Evolutionary conservation across 2,113 vertebrate genomes (phyloP), one percentile per base, ranked within the genome.

Genomic region (Neogobius melanostomus): DNA sequence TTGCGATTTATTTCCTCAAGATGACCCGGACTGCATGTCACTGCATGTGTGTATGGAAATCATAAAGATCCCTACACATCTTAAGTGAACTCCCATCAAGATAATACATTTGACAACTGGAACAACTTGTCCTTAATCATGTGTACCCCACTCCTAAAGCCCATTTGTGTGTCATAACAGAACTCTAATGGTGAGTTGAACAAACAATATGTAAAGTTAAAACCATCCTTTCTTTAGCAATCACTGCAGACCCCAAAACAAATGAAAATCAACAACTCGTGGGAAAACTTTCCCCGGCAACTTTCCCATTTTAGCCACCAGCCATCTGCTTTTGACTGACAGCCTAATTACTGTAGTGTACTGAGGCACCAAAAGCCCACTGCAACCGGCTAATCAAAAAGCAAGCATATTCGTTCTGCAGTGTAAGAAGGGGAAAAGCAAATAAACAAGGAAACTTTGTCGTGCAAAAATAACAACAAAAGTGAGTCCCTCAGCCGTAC

Each of bases 241-340:
- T 84, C 8, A 75, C 67, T 69, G 14, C 64, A 44, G 53, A 63
- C 45, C 43, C 17, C 49, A 28, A 72, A 70, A 44, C 77, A 82
- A 79, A 67, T 65, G 42, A 63, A 86, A 75, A 57, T 59, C 80
- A 57, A 42, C 77, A 68, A 78, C 16, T 74, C 60, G 50, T 75
- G 63, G 77, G 78, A 79, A 83, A 88, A 79, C 72, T 78, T 79
- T 84, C 48, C 53, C 64, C 68, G 17, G 63, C 74, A 9, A 60
- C 75, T 81, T 81, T 64, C 74, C 70, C 49, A 63, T 80, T 77
- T 73, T 82, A 51, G 0, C 84, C 79, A 71, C 60, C 74, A 87
- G 87, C 83, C 87, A 87, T 86, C 84, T 81, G 84, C 76, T 68
- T 90, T 87, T 90, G 91, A 92, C 66, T 90, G 90, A 90, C 91